Conservation (phyloP, 2,113 vertebrate species). For the human (Homo sapiens) region GRCh38 chr1:91100001-91100500, state of each 20-base stretch:
- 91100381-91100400: neutral
- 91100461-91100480: neutral
- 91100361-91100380: neutral
- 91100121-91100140: neutral
- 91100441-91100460: conserved; percentile 51
- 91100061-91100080: too few relatives aligned
- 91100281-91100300: neutral
- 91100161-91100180: neutral
- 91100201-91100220: neutral
- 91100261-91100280: neutral
- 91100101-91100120: neutral
- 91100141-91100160: neutral
- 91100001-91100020: too few relatives aligned
- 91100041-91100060: too few relatives aligned
- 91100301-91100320: neutral
- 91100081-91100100: neutral
- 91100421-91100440: conserved; percentile 34
- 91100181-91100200: conserved; percentile 12
- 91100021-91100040: too few relatives aligned
- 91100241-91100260: conserved; percentile 8
- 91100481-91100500: conserved; percentile 19
- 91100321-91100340: neutral
- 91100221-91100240: neutral
- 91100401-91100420: conserved; percentile 3
- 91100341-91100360: conserved; percentile 32